Base-by-base conservation (phyloP, 2,797 vertebrate genomes). In the Pitangus sulphuratus region DNA sequence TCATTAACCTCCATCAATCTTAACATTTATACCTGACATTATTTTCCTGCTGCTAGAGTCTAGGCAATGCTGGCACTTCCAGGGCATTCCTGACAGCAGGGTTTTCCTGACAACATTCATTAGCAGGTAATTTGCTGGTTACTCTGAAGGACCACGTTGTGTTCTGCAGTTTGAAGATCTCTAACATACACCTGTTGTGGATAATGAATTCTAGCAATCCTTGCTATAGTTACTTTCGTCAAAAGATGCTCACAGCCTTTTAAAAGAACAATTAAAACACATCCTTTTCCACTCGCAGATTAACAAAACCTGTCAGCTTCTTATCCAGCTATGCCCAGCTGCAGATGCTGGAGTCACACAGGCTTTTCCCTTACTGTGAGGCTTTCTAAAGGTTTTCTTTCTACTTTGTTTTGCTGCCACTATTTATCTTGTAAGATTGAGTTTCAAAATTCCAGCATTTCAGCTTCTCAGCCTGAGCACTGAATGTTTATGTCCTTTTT, bases 201-300 rank as follows among this genome's bases (percentile, higher is more conserved):
- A 33, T 92, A 96, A 91, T 89, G 79, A 93, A 96, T 92, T 93
- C 61, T 84, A 61, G 53, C 86, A 88, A 86, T 93, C 51, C 66
- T 92, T 54, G 51, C n/a, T 70, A 13, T 70, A 56, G 57, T 60
- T 57, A 33, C 35, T 88, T 80, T 56, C 53, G 68, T 80, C 85
- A 94, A 92, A 84, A 66, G 21, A 12, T 51, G 45, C 54, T 87
- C 87, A 35, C 39, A 75, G 64, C 18, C 62, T 85, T 61, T 76
- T 90, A 90, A 94, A 88, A 35, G 44, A 85, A 40, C 33, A 42
- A 94, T 89, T 96, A 69, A 86, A 91, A 54, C 40, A 54, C 24
- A 10, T 80, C 26, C 25, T 83, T 87, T 94, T 47, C 26, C 12
- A 68, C 51, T 87, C 89, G 35, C 22, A 92, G 76, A 82, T 91